Evolutionary conservation across 2,888 invertebrate species (phyloP), one percentile per base, ranked within the genome.

Genomic region (Lacanobia oleracea): DNA sequence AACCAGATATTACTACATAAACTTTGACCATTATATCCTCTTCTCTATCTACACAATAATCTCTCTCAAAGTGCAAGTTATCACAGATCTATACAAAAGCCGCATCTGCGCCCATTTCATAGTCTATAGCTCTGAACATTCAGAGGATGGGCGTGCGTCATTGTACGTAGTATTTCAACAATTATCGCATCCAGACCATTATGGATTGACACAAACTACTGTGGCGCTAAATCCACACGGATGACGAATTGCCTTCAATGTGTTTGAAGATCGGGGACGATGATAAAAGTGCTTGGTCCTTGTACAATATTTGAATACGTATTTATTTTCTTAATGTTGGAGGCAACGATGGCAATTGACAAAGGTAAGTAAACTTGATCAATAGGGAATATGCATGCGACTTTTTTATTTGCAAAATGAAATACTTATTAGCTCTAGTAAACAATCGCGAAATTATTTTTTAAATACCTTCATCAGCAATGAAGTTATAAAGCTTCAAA

Each of bases 181-280:
- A 95, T 95, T 95, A 95, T 92, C 95, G 93, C 89, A 88, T 87
- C 84, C 86, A 84, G 84, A 90, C 92, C 93, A 94, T 93, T 94
- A 94, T 90, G 91, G 89, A 86, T 88, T 83, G 72, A 84, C 82
- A 87, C 87, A 89, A 89, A 89, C 89, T 86, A 89, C 89, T 86
- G 87, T 84, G 89, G 91, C 91, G 91, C 90, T 93, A 90, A 91
- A 91, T 86, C 51, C 77, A 81, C 83, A 85, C 71, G 75, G 68
- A 80, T 82, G 83, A 86, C 79, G 77, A 85, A 83, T 81, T 77
- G 50, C 33, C 53, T 70, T 60, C 6, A 48, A 43, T 73, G 23
- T 61, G n/a, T 12, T 66, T 57, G 21, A 18, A 37, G 43, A 63
- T 50, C 7, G 54, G 3, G 16, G 50, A 18, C 14, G 48, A 43